Evolutionary conservation across 2,113 vertebrate species (phyloP), one percentile per base, ranked within the genome.

Genomic region (Taxidea taxus): DNA sequence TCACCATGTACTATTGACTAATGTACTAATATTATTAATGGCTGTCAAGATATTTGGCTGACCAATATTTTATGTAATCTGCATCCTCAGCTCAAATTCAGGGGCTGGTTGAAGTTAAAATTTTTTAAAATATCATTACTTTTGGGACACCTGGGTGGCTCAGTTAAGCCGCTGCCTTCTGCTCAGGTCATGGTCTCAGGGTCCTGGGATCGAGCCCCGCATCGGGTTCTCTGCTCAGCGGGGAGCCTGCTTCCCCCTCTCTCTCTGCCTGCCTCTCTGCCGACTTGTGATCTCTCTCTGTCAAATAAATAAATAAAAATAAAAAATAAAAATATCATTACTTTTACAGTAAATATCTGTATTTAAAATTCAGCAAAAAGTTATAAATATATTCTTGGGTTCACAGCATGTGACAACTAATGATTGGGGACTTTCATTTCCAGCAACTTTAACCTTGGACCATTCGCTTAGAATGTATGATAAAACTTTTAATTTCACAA

Each of bases 401-500:
- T 56, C n/a, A 62, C 9, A 78, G 13, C 58, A 60, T 83, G 25
- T 86, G 21, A 66, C 34, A 81, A 44, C 12, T 60, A 68, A 37
- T 92, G 37, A 27, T 84, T 68, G 37, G 10, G 12, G 15, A 56
- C 62, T 95, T 93, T 96, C 11, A 84, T 94, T 95, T 93, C 54
- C 66, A 83, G 37, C 29, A 31, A 37, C 47, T 95, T 92, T 62
- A 37, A 92, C 42, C 95, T 86, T 78, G 44, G 34, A 56, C 37
- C 37, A 29, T 96, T 92, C 62, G n/a, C 47, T 82, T 74, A 51
- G 37, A 84, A 10, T 25, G 29, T 60, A 91, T 70, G 49, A 90
- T 21, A 94, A 81, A 95, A 74, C 11, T 96, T 94, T 56, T 7
- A 72, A 78, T 91, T 89, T 95, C 87, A 78, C 6, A 7, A 87